Evolutionary conservation across 2,888 invertebrate species (phyloP), one percentile per base, ranked within the genome.

Genomic region (Oscheius sp.): DNA sequence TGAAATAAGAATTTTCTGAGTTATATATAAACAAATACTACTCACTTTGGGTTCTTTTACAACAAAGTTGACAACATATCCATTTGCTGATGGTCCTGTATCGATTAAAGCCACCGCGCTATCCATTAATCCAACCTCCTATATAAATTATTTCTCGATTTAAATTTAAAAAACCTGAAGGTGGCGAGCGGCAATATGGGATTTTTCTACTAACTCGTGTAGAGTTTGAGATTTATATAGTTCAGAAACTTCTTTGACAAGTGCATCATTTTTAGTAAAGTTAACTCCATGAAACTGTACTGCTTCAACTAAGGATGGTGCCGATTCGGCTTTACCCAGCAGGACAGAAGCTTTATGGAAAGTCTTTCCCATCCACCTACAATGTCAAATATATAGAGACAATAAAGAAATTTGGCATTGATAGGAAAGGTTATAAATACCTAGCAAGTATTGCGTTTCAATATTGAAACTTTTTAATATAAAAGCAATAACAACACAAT

Each of bases 41-140:
- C 23, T 25, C 46, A 70, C 72, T 34, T 78, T 83, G 5, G 92
- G 87, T 88, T 97, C 96, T 65, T 91, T 90, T 45, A 95, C 95
- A 78, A 91, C 91, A 86, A 95, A 95, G 23, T 93, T 93, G 39
- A 95, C 92, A 91, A 93, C 88, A 57, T 86, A 74, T 53, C 81
- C 75, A 53, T 82, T 69, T 17, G 55, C 70, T 3, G 73, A 70
- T 90, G 94, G 93, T 65, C 93, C 93, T 4, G 93, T 92, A 87
- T 97, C 96, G 73, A 97, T 93, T 75, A 91, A 91, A 20, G 96
- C 92, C 2, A 91, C 91, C 63, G 96, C 91, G 82, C 92, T 92
- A 71, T 92, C 92, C 88, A 96, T 96, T 85, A 96, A 93, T 4
- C 95, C 95, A 80, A 86, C 83, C 66, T 86, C 81, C 79, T 85